Evolutionary conservation across 2,888 invertebrate genomes (phyloP), one percentile per base, ranked within the genome.

Genomic region (Papilio protenor): DNA sequence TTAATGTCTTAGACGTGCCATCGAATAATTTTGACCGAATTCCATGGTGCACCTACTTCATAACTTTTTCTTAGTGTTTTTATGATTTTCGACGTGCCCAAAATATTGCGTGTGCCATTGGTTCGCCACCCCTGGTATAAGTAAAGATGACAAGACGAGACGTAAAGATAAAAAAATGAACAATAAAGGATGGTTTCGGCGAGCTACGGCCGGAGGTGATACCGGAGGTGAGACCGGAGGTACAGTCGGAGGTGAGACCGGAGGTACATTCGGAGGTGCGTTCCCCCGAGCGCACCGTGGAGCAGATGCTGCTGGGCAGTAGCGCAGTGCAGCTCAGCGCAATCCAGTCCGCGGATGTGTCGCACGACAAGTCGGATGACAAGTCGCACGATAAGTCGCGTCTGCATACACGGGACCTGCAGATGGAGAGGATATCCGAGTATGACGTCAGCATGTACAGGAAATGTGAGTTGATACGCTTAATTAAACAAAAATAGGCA

Each of bases 131-230:
- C 33, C 33, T 33, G 33, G 33, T 33, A 33, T 33, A 3, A 5
- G 3, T 33, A 33, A 5, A 33, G 33, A 33, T 33, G 33, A 33
- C 33, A 33, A 33, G 33, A 27, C 27, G 27, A 33, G 33, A 33
- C 33, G 33, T 33, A 5, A 33, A 33, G 33, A 4, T 33, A 33
- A 33, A 33, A n/a, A 33, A 33, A 33, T 33, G 5, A 33, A 33
- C 21, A 14, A 64, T 12, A 18, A 23, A 94, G 94, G 94, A 94
- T 57, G 90, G 90, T 0, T 94, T 94, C 78, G 94, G 94, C 1
- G 94, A 94, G 82, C 89, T 92, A 78, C 85, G 90, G 47, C 88
- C 86, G 0, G 89, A 91, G 11, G 14, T 47, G 12, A 14, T 1
- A 33, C 33, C 14, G 47, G 49, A 16, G 11, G 14, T 47, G 12